Conservation (phyloP, 2,113 vertebrate genomes). For the Melanotaenia duboulayi region DNA sequence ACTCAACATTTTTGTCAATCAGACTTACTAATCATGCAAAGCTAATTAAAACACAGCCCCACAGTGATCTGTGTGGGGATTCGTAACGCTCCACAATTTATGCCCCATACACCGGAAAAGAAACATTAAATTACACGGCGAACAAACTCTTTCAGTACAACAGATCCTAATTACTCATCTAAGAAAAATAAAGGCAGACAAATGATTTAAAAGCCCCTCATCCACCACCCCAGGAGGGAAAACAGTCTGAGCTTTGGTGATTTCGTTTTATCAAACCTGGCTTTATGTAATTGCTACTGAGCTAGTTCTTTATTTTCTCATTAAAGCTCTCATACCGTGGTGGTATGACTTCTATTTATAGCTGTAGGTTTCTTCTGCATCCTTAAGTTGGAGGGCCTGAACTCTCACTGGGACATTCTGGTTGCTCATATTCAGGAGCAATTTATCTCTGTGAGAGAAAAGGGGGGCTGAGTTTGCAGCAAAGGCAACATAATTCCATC, state of each 20-base stretch:
- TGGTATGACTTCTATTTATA: constrained; percentile 37
- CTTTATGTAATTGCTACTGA: constrained; percentile 34
- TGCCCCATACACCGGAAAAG: not conserved
- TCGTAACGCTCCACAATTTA: constrained; percentile 49
- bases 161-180: constrained; percentile 42
- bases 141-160: constrained; percentile 23
- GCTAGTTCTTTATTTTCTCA: constrained; percentile 49
- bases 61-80: constrained; percentile 43
- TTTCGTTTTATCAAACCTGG: constrained; percentile 31
- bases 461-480: constrained; percentile 39
- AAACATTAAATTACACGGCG: constrained; percentile 35
- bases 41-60: constrained; percentile 67
- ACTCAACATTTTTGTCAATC: constrained; percentile 59
- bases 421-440: constrained; percentile 57
- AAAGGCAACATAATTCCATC: constrained; percentile 56
- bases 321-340: constrained; percentile 32
- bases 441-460: constrained; percentile 52
- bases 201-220: constrained; percentile 35
- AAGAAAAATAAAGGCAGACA: constrained; percentile 27
- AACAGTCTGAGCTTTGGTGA: constrained; percentile 29
- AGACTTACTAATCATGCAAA: constrained; percentile 61
- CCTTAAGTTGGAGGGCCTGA: constrained; percentile 26
- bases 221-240: constrained; percentile 28
- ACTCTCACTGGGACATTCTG: constrained; percentile 32
- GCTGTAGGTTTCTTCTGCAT: constrained; percentile 31